These are phyloP conservation scores for Drosophila kuntzei DNA, from an alignment of 2,888 invertebrate species.

Conservation along the genomic window DNA sequence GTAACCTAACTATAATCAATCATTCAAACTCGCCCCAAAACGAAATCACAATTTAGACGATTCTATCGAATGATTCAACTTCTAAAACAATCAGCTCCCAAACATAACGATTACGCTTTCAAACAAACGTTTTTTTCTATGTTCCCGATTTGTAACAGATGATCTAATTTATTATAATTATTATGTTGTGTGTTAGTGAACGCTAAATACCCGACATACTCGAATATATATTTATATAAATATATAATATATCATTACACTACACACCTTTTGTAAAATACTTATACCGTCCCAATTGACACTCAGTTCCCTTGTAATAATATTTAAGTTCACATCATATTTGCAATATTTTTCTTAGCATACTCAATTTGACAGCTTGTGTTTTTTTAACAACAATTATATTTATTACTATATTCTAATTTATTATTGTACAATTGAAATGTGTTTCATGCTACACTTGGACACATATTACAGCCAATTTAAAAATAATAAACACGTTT, in stretches of 20 bases:
- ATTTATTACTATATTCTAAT: conserved; percentile 47
- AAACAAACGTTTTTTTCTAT: conserved; percentile 7
- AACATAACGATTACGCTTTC: conserved; percentile 24
- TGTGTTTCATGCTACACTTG: conserved; percentile 37
- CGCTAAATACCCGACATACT: conserved; percentile 34
- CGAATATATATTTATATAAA: conserved; percentile 33
- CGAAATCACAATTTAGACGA: conserved; percentile 13
- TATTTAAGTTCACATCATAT: conserved; percentile 39
- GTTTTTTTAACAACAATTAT: conserved; percentile 36
- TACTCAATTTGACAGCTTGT: conserved; percentile 31
- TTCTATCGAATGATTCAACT: not conserved
- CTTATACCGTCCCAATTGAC: conserved; percentile 54
- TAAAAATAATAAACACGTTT: conserved; percentile 64
- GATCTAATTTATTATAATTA: conserved; percentile 8
- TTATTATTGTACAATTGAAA: conserved; percentile 52
- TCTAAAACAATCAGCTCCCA: conserved; percentile 16
- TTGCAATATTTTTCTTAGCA: conserved; percentile 37
- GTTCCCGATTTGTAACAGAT: conserved; percentile 20
- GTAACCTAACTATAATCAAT: conserved; percentile 44
- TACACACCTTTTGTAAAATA: conserved; percentile 51
- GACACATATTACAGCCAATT: conserved; percentile 65
- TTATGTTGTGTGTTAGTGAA: conserved; percentile 42
- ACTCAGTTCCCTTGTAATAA: conserved; percentile 32
- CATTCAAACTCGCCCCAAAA: conserved; percentile 21
- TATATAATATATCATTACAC: conserved; percentile 18